phyloP scores from a whole-genome alignment of 1,140 invertebrate genomes.

The Octopus sinensis region DNA sequence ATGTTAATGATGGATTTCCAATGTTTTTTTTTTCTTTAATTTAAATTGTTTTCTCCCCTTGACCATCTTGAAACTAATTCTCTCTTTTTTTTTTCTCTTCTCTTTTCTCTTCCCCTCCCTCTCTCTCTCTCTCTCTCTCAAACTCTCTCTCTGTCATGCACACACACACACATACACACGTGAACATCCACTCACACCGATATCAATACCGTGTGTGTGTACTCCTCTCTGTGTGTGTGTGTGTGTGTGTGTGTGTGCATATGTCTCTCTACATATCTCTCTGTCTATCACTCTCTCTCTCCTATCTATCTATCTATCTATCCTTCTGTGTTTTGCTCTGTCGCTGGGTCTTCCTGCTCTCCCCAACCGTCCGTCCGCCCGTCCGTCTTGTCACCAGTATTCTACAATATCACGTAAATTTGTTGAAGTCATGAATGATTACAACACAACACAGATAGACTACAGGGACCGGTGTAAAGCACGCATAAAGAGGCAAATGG shows the following conservation, averaged over 20 bases:
- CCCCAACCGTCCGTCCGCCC: neutral
- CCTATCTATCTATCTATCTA: neutral
- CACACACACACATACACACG: neutral
- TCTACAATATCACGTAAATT: conserved; percentile 56
- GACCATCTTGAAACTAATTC: no score
- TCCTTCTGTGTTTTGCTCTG: neutral
- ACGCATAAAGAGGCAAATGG: conserved; percentile 51
- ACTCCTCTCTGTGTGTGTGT: no score
- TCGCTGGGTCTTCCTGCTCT: neutral
- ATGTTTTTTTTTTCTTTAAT: no score
- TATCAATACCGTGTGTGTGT: neutral
- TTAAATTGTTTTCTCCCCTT: no score
- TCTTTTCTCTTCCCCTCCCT: neutral
- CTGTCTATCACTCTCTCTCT: neutral
- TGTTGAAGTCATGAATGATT: conserved; percentile 54
- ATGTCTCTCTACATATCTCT: no score
- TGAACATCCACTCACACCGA: neutral
- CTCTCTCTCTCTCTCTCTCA: neutral
- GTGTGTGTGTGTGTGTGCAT: no score
- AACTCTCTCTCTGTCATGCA: neutral
- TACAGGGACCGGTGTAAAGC: conserved; percentile 52
- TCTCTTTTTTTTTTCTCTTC: no score
- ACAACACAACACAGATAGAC: conserved; percentile 52
- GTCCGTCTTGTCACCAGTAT: conserved; percentile 44
- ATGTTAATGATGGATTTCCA: no score